These are phyloP conservation scores for Aphis craccivora DNA, from an alignment of 1,140 invertebrate species.

Conservation along the genomic window DNA sequence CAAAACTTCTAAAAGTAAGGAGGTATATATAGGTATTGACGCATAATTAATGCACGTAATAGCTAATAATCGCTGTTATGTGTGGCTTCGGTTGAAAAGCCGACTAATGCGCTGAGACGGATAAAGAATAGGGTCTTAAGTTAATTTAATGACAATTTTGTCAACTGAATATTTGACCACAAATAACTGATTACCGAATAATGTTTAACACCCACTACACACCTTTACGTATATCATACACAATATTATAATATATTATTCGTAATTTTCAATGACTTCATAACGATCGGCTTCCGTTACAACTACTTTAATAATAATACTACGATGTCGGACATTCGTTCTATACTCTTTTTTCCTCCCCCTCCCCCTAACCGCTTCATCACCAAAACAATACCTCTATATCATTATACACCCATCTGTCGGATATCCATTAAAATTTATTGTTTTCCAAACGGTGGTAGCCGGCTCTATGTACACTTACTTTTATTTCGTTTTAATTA, in stretches of 20 bases:
- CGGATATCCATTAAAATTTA: constrained; percentile 50
- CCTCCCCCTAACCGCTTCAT: background rate
- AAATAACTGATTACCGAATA: background rate
- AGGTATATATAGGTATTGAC: no score
- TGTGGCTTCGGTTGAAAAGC: background rate
- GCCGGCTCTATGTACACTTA: background rate
- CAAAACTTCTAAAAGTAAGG: background rate
- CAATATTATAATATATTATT: background rate
- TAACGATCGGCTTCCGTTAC: background rate
- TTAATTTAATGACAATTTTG: constrained; percentile 6
- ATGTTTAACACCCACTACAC: background rate
- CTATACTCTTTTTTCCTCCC: no score
- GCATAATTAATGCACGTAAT: no score
- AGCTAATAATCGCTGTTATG: background rate
- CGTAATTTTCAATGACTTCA: background rate
- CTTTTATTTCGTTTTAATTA: constrained; percentile 50
- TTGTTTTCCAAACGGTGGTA: constrained; percentile 18
- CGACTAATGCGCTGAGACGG: background rate
- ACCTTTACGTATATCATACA: background rate
- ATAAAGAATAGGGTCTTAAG: background rate
- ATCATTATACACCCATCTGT: constrained; percentile 48
- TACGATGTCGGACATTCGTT: background rate
- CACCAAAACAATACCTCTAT: background rate
- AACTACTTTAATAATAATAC: background rate
- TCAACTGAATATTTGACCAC: background rate